Evolutionary conservation across 2,797 vertebrate genomes (phyloP).

Genomic region (Brachyrhaphis roseni): DNA sequence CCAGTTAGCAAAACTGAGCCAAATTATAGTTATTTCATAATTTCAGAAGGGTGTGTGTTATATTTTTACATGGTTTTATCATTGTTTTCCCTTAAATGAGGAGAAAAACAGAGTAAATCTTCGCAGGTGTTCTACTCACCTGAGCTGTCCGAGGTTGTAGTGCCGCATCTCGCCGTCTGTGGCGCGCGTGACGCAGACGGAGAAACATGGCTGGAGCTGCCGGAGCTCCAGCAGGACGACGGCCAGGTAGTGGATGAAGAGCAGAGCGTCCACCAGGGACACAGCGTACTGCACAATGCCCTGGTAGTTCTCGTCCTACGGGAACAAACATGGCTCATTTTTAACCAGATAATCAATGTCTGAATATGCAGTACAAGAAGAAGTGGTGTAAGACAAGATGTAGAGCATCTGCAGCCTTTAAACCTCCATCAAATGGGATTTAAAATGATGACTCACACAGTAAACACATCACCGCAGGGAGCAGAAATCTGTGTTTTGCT

Average conservation of each 20-base stretch:
- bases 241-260: conserved; percentile 98
- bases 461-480: conserved; percentile 40
- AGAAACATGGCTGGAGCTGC: conserved; percentile 91
- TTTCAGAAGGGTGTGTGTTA: not conserved
- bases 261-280: conserved; percentile 93
- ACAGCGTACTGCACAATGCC: conserved; percentile 95
- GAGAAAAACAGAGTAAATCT: not conserved
- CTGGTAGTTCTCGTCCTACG: conserved; percentile 88
- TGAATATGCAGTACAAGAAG: not conserved
- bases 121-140: conserved; percentile 72
- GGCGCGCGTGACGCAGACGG: conserved; percentile 88
- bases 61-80: not conserved
- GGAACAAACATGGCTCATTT: not conserved
- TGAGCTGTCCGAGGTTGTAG: conserved; percentile 93
- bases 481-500: conserved; percentile 40
- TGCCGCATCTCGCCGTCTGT: conserved; percentile 90
- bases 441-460: conserved; percentile 39
- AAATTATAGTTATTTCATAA: not conserved
- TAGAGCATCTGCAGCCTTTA: conserved; percentile 28
- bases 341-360: not conserved
- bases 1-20: not conserved
- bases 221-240: conserved; percentile 93
- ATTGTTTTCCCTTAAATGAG: not conserved
- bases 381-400: conserved; percentile 40
- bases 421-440: conserved; percentile 38